Evolutionary conservation across 2,113 vertebrate species (phyloP).

Genomic region (Crotalus viridis): DNA sequence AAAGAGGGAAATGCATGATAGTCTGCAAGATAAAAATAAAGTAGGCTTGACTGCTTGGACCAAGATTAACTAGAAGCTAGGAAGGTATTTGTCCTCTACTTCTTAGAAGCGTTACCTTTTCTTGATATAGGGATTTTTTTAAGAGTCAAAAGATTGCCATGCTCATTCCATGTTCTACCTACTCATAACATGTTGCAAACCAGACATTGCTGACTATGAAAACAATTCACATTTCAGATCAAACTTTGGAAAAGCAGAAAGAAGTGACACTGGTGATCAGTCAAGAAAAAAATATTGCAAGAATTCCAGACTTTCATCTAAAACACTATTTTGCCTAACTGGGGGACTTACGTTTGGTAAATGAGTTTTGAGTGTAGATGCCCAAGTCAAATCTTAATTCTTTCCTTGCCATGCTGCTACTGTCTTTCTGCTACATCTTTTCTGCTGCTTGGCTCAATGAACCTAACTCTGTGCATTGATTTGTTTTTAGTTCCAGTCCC

Average conservation of each 20-base stretch:
- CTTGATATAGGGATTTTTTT: neutral
- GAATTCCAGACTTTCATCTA: neutral
- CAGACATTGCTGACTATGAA: neutral
- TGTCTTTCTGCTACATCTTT: constrained; percentile 17
- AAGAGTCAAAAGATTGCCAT: neutral
- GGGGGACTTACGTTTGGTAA: neutral
- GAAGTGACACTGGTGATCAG: neutral
- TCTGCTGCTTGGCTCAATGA: constrained; percentile 13
- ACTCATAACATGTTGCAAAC: neutral
- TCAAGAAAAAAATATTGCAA: neutral
- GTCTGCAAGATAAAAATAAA: neutral
- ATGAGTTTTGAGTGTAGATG: neutral
- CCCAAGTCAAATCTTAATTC: neutral
- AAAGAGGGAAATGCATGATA: neutral
- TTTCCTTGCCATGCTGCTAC: neutral
- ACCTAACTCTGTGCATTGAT: neutral
- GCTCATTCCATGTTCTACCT: neutral
- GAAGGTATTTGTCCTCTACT: neutral
- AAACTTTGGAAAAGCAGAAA: neutral
- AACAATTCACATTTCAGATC: neutral
- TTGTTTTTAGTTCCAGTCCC: neutral
- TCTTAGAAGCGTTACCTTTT: neutral
- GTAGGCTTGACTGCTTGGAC: neutral
- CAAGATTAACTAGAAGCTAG: neutral
- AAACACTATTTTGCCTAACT: neutral